Evolutionary conservation across 92 coral and sea anemone species (phyloP), one percentile per base, ranked within the genome.

Genomic region (Porites lobata): DNA sequence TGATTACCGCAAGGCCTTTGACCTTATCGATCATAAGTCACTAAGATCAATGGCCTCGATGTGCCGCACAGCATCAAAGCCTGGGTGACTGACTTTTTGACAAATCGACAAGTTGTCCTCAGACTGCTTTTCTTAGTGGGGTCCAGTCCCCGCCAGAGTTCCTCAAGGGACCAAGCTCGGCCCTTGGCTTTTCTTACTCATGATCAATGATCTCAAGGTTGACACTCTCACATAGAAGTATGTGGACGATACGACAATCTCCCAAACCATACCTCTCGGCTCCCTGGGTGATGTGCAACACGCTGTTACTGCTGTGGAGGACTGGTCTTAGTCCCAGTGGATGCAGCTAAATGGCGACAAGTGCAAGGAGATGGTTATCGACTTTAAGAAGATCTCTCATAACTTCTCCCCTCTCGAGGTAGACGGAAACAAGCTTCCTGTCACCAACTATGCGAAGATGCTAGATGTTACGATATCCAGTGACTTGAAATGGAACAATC

Each of bases 1-100:
- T 29, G 32, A 29, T 29, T 29, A 29, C 32, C 4, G 32, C 32
- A 29, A 29, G 32, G 32, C 32, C 32, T 75, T 75, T 54, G 79
- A 75, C 57, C 52, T 50, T 21, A 75, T 50, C 38, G 64, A 75
- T 75, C 79, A 52, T 53, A 75, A n/a, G 79, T 75, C 38, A 8
- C 79, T 1, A 75, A 75, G 79, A 52, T 75, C 32, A 75, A n/a
- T 18, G 65, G 38, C 17, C 65, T 75, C 15, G 65, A 75, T 65
- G 19, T 75, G 64, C 32, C 32, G 32, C 32, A 29, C 32, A 29
- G 32, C 32, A 29, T 29, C 32, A 29, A 29, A 29, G 32, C 79
- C 79, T 14, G 72, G 72, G 38, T 67, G 29, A 67, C 10, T 21
- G 72, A 67, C 38, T n/a, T 67, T 21, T n/a, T 67, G 29, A 67